phyloP scores from a whole-genome alignment of 2,888 invertebrate species.

The Monochamus alternatus region DNA sequence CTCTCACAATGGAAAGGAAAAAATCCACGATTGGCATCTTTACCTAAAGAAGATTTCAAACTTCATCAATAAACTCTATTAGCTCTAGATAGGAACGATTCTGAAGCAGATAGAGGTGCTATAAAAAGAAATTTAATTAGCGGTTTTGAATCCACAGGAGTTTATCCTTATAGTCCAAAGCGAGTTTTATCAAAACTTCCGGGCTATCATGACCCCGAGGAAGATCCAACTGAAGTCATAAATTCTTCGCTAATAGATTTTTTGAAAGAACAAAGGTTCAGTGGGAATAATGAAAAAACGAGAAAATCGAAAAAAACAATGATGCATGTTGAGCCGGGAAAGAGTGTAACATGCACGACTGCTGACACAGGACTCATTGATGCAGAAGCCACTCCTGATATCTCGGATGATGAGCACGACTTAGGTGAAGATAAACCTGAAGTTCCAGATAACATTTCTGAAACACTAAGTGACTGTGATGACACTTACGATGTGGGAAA shows the following conservation, averaged over 20 bases:
- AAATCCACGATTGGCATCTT: conserved; percentile 3
- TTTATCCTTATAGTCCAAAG: not conserved
- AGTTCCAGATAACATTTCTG: too few species aligned
- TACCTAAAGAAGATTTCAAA: conserved; percentile 1
- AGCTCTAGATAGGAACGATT: not conserved
- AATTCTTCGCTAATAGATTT: conserved; percentile 3
- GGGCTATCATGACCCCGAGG: not conserved
- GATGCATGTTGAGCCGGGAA: too few species aligned
- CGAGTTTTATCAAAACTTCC: conserved; percentile 3
- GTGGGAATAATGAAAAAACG: not conserved
- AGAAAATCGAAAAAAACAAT: not conserved
- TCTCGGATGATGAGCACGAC: not conserved
- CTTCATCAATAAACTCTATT: not conserved
- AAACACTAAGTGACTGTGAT: too few species aligned
- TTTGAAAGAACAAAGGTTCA: conserved; percentile 6
- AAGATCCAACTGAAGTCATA: not conserved
- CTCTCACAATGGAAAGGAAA: not conserved
- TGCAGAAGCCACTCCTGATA: not conserved
- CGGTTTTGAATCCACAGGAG: conserved; percentile 6
- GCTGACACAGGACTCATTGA: not conserved
- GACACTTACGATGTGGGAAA: not conserved
- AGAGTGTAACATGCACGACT: too few species aligned
- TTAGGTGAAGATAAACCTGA: not conserved
- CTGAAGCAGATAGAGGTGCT: not conserved
- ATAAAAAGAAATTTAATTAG: conserved; percentile 11